Conservation (phyloP, 2,797 vertebrate genomes). For the Esox lucius region DNA sequence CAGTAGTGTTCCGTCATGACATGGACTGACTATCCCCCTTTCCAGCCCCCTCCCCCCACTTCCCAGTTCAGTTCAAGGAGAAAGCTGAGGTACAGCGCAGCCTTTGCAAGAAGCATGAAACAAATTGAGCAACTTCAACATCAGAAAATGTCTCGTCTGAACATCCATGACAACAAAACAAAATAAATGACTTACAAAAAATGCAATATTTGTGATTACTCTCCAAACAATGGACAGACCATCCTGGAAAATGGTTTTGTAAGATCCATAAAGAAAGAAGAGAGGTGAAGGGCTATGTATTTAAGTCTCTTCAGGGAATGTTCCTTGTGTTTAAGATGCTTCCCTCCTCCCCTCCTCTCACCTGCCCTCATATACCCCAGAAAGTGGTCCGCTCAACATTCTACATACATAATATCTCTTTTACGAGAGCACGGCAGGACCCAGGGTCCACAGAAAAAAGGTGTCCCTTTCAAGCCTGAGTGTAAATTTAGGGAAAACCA, state of each 20-base stretch:
- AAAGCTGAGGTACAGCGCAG: conserved; percentile 68
- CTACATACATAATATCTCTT: conserved; percentile 37
- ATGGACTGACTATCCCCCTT: background rate
- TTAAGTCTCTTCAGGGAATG: conserved; percentile 57
- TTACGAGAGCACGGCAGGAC: conserved; percentile 27
- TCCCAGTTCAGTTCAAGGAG: conserved; percentile 46
- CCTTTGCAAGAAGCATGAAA: conserved; percentile 55
- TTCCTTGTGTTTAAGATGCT: conserved; percentile 53
- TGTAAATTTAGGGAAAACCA: conserved; percentile 1
- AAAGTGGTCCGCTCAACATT: conserved; percentile 21
- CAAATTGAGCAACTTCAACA: conserved; percentile 72
- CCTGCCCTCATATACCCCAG: conserved; percentile 38
- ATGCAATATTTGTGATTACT: conserved; percentile 50
- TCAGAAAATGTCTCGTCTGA: conserved; percentile 78
- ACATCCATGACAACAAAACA: conserved; percentile 45
- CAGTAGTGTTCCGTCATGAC: background rate
- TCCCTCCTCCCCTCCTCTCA: conserved; percentile 36
- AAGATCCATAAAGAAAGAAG: conserved; percentile 39
- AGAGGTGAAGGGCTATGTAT: conserved; percentile 26
- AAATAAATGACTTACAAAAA: conserved; percentile 41
- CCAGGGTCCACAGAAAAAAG: conserved; percentile 14
- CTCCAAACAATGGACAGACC: conserved; percentile 32
- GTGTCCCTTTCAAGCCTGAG: conserved; percentile 26
- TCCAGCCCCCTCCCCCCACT: background rate
- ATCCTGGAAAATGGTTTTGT: conserved; percentile 38